Evolutionary conservation across 2,888 invertebrate genomes (phyloP), one percentile per base, ranked within the genome.

Genomic region (Cheiracanthium punctorium): DNA sequence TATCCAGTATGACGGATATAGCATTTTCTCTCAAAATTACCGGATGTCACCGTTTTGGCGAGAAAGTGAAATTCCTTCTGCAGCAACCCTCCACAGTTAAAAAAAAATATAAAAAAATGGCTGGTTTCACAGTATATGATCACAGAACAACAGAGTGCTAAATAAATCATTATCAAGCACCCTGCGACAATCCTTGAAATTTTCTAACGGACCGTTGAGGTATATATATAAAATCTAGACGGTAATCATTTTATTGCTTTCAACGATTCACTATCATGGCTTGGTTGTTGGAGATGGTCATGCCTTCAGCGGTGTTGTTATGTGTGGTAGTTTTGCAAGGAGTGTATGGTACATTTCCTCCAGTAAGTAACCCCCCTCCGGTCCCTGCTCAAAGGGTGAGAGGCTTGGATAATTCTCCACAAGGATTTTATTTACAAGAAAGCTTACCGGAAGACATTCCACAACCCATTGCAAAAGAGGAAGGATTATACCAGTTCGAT

Each of bases 131-230:
- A 85, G 79, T 85, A 69, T 74, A 41, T 85, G 84, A 74, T 74
- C 84, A 79, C 79, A 85, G 74, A 74, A 80, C 84, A 85, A 85
- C 74, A 74, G 79, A 74, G 79, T 85, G 84, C 74, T 79, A 85
- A 74, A 85, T 85, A 85, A 85, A 85, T 85, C 84, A 85, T 85
- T 85, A 85, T 85, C 84, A 79, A 74, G 84, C 82, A 70, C 79
- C 75, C 79, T 41, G 73, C 84, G 79, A 79, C 84, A 85, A 85
- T 79, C 84, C 84, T 85, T 85, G 84, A 85, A 85, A 85, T 28
- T 85, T 70, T 52, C 84, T 79, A 74, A 74, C 84, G 84, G 65
- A 48, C 52, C 73, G 79, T 74, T 74, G 43, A 85, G 74, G 79
- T 85, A 85, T 85, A 84, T 84, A 85, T 85, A 85, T 85, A 79